Evolutionary conservation across 1,140 invertebrate species (phyloP).

Genomic region (Atta texana): DNA sequence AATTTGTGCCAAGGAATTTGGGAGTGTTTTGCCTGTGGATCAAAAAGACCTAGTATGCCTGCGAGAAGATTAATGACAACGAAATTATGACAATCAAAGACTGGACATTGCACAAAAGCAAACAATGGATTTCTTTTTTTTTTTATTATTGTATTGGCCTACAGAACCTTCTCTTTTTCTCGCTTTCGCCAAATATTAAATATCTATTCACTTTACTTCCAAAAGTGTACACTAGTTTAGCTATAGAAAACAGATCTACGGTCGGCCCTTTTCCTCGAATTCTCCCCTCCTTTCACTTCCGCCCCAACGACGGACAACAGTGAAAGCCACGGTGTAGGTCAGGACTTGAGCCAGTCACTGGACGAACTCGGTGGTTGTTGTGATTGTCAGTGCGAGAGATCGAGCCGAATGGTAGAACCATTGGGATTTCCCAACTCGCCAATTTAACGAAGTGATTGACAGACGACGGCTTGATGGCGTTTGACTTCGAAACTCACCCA

Average conservation of each 20-base stretch:
- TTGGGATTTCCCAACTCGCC: slow-evolving; percentile 50
- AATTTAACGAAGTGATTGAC: slow-evolving; percentile 72
- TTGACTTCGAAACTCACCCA: background rate
- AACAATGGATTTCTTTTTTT: background rate
- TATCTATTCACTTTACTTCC: too few relatives aligned
- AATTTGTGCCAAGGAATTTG: too few relatives aligned
- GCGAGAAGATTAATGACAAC: background rate
- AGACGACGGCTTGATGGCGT: slow-evolving; percentile 63
- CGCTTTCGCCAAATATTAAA: too few relatives aligned
- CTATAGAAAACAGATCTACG: too few relatives aligned
- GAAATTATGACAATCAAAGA: too few relatives aligned
- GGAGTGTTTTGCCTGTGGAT: too few relatives aligned
- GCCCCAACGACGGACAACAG: slow-evolving; percentile 27
- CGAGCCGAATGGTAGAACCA: slow-evolving; percentile 40
- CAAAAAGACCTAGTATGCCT: too few relatives aligned
- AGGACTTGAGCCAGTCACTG: slow-evolving; percentile 1
- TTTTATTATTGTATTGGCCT: too few relatives aligned
- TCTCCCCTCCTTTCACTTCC: background rate
- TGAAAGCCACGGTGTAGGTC: slow-evolving; percentile 64
- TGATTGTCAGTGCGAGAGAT: slow-evolving; percentile 59
- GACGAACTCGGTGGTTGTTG: slow-evolving; percentile 8
- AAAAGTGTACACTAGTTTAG: too few relatives aligned
- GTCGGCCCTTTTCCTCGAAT: background rate
- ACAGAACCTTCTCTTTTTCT: too few relatives aligned
- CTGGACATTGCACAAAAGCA: background rate